Conservation (phyloP, 2,113 vertebrate genomes). For the Petaurus breviceps region DNA sequence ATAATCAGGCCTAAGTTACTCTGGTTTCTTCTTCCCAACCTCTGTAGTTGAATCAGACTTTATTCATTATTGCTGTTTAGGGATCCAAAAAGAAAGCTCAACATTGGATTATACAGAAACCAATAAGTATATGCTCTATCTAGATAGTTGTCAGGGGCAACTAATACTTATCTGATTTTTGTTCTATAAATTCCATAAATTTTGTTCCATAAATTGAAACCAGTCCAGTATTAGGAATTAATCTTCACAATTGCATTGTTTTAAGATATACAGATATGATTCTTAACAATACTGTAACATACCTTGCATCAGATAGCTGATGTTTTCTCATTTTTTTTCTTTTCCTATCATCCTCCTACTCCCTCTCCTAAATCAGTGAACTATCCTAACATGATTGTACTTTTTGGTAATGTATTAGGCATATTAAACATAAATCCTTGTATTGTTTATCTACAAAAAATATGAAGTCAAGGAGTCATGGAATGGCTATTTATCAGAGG, state of each 20-base stretch:
- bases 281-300: slow-evolving; percentile 6
- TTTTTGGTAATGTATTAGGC: slow-evolving; percentile 64
- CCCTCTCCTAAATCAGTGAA: slow-evolving; percentile 15
- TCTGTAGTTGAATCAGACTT: not conserved
- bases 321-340: not conserved
- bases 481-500: slow-evolving; percentile 72
- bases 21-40: not conserved
- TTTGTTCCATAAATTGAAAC: slow-evolving; percentile 13
- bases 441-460: slow-evolving; percentile 71
- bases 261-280: not conserved
- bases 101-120: not conserved
- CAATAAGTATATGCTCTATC: not conserved
- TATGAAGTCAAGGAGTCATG: slow-evolving; percentile 71
- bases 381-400: not conserved
- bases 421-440: slow-evolving; percentile 69
- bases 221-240: slow-evolving; percentile 14
- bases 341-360: not conserved
- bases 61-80: not conserved
- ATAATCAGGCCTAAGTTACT: not conserved
- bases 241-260: not conserved
- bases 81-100: not conserved
- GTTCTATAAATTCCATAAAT: not conserved
- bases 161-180: not conserved
- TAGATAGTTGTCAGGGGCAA: not conserved
- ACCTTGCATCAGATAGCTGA: not conserved